Base-by-base conservation (phyloP, 2,797 vertebrate genomes). In the Euthynnus affinis region DNA sequence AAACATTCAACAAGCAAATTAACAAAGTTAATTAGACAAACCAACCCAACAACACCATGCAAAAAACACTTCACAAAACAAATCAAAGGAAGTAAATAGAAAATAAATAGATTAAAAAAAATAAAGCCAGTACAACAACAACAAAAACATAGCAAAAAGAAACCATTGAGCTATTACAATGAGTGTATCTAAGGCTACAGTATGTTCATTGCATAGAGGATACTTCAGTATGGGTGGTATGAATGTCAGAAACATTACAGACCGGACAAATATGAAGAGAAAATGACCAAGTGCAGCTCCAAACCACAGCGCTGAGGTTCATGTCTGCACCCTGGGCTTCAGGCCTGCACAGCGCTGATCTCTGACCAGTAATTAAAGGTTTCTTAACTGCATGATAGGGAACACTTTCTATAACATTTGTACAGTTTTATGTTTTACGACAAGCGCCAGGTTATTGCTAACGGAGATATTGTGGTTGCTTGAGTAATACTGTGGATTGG, bases 291-390 rank as follows among this genome's bases (percentile, higher is more conserved):
- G 15, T 52, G 63, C 18, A 57, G 63, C 22, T 83, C 76, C 78
- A 86, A 68, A 81, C 82, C 78, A 32, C 82, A 76, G 57, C 17
- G 5, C 64, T 76, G 87, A 79, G 81, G 78, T 61, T 48, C 57
- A 23, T 40, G 71, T 80, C 68, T 69, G 80, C 79, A 73, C 68
- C 56, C 14, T 2, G 42, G 65, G 70, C 64, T 60, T 29, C 58
- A 57, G 52, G 81, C 73, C 62, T 58, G 64, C 64, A 46, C 25
- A n/a, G 62, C 15, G 6, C 53, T 10, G 49, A 72, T 60, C 71
- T 64, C 73, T 55, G 46, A 82, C 57, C 78, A 51, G n/a, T 18
- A n/a, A 62, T 62, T 37, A 61, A 66, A 49, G 46, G 17, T 49
- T 49, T 18, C 46, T 20, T 20, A 20, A 49, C 18, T 20, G 18